Percentiles rank a stretch among this genome's conserved stretches.
Conservation (phyloP, 2,888 invertebrate genomes). For the Piscicola geometra region DNA sequence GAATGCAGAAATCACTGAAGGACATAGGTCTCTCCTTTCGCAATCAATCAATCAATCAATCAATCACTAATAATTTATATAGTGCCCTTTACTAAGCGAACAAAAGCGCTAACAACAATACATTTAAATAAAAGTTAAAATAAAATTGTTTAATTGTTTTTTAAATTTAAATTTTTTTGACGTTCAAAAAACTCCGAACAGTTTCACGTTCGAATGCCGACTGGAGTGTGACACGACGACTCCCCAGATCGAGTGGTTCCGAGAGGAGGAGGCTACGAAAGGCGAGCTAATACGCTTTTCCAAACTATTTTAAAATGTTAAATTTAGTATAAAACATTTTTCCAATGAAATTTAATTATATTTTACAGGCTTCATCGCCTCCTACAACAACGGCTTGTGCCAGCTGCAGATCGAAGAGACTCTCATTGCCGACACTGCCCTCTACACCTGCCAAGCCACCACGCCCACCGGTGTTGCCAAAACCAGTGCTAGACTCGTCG, state of each 20-base stretch:
- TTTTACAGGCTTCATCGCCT: slow-evolving; percentile 74
- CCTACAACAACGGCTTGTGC: slow-evolving; percentile 66
- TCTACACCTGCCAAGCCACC: slow-evolving; percentile 85
- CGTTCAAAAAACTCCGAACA: slow-evolving; percentile 37
- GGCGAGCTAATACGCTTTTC: too few species aligned
- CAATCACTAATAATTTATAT: too few species aligned
- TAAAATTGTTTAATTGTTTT: not conserved
- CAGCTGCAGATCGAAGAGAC: slow-evolving; percentile 78
- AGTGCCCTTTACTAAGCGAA: too few species aligned
- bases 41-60: too few species aligned
- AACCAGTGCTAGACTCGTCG: slow-evolving; percentile 68
- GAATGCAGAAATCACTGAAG: slow-evolving; percentile 65
- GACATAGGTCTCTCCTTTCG: too few species aligned
- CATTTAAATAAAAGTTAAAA: not conserved
- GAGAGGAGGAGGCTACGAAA: slow-evolving; percentile 73
- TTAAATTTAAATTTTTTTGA: not conserved
- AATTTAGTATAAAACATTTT: too few species aligned
- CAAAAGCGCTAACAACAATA: not conserved
- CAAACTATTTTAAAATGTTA: too few species aligned
- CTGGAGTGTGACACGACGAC: slow-evolving; percentile 49
- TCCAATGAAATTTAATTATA: too few species aligned
- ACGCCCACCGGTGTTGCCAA: slow-evolving; percentile 84
- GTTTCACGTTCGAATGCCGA: slow-evolving; percentile 53
- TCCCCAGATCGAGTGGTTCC: slow-evolving; percentile 64
- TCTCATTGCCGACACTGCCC: slow-evolving; percentile 76